Base-by-base conservation (phyloP, 2,888 invertebrate genomes). In the Tricholauxania praeusta region DNA sequence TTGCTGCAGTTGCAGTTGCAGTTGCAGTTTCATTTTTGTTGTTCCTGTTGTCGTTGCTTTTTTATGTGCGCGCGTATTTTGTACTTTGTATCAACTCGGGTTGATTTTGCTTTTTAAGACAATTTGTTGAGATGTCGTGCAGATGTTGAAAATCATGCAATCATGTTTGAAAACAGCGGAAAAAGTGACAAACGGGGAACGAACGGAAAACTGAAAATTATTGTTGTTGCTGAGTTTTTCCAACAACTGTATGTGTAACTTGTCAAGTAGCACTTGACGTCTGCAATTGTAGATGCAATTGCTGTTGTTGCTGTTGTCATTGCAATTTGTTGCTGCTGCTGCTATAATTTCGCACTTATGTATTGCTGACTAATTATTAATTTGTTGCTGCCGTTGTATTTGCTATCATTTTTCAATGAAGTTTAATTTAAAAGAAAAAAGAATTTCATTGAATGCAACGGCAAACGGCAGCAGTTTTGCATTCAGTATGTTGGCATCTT, bases 111-210 rank as follows among this genome's bases (percentile, higher is more conserved):
- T 69, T 28, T 17, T 52, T 17, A 52, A 57, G 59, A 72, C 75
- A 67, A 72, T 75, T 75, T 75, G 75, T 71, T 68, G 64, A 19
- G 39, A 68, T 75, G 75, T 75, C 75, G 75, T 72, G 75, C 70
- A 75, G 72, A 70, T 75, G 75, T 72, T 72, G 57, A 71, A 64
- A 70, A 71, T 63, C 71, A 71, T 72, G 66, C 51, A 12, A 59
- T 59, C 17, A 48, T 53, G 53, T 62, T 62, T 65, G 15, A 17
- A 28, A 66, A 53, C n/a, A 53, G 49, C 15, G 22, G n/a, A 22
- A 19, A 65, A 51, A 28, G 22, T 65, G 22, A 62, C 47, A n/a
- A 60, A 60, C 32, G 10, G 49, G 19, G 48, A 28, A 17, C n/a
- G 19, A 67, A 68, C 48, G 48, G 59, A 22, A 59, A 59, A 48